phyloP scores from a whole-genome alignment of 2,113 vertebrate species.

The Phyllopteryx taeniolatus region DNA sequence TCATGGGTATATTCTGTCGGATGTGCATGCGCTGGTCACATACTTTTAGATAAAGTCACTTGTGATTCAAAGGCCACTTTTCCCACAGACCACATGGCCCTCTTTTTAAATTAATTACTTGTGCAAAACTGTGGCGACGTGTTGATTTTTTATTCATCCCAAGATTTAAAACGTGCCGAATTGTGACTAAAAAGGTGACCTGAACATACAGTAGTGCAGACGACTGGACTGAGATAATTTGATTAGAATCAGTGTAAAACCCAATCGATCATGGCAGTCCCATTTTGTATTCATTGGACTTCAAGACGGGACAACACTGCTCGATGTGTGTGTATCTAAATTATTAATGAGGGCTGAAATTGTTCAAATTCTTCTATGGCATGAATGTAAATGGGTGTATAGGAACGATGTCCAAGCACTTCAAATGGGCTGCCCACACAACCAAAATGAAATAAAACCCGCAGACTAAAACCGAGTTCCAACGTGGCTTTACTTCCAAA shows the following conservation, averaged over 20 bases:
- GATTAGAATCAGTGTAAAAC: neutral
- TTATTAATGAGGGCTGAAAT: constrained; percentile 1
- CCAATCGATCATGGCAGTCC: neutral
- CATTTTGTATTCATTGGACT: neutral
- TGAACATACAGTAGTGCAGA: neutral
- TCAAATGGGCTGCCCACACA: neutral
- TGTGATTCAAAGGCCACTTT: neutral
- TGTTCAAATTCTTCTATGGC: neutral
- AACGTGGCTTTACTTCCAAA: neutral
- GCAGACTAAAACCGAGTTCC: neutral
- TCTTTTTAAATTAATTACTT: neutral
- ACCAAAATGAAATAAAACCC: neutral
- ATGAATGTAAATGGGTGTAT: neutral
- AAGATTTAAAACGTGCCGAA: neutral
- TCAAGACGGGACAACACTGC: neutral
- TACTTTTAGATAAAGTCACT: neutral
- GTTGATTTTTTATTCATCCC: neutral
- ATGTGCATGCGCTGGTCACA: neutral
- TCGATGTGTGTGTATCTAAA: neutral
- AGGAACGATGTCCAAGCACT: neutral
- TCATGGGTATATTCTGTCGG: neutral
- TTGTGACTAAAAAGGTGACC: constrained; percentile 2
- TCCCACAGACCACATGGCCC: neutral
- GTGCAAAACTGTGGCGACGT: neutral
- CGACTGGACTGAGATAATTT: neutral